Percentiles rank a stretch among this genome's conserved stretches.
These are phyloP conservation scores for Drosophila bunnanda DNA, from an alignment of 2,888 invertebrate species.

Conservation along the genomic window DNA sequence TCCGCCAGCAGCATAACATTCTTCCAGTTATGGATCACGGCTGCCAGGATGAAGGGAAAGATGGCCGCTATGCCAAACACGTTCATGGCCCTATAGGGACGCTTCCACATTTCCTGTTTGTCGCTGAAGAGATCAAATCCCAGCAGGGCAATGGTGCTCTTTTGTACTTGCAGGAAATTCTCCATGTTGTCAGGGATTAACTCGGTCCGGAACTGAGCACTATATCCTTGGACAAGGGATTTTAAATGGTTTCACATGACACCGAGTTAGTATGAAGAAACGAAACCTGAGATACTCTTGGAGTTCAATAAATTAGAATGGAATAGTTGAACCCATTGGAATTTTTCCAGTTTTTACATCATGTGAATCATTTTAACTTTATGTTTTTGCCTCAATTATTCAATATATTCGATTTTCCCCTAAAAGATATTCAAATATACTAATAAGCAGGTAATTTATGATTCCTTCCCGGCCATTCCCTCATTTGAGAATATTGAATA, in stretches of 20 bases:
- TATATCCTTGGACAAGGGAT: background rate
- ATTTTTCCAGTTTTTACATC: background rate
- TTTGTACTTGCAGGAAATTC: slow-evolving; percentile 50
- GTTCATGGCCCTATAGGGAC: slow-evolving; percentile 33
- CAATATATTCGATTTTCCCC: background rate
- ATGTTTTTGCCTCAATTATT: background rate
- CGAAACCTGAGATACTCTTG: background rate
- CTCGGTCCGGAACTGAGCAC: background rate
- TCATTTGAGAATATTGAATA: background rate
- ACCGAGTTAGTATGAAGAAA: background rate
- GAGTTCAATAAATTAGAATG: background rate
- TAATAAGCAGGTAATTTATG: background rate
- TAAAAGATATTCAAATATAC: background rate
- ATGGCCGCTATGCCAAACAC: slow-evolving; percentile 28
- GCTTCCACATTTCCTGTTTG: slow-evolving; percentile 25
- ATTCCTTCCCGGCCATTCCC: background rate
- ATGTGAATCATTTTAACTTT: background rate
- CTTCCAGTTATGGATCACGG: slow-evolving; percentile 30
- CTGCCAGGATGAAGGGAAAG: slow-evolving; percentile 27
- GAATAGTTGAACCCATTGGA: background rate
- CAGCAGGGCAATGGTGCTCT: slow-evolving; percentile 30
- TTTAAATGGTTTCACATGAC: slow-evolving; percentile 12
- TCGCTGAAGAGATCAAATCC: slow-evolving; percentile 47
- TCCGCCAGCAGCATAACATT: slow-evolving; percentile 51
- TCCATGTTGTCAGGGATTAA: slow-evolving; percentile 4